These are phyloP conservation scores for Eupithecia abbreviata DNA, from an alignment of 2,888 invertebrate genomes.

Conservation along the genomic window DNA sequence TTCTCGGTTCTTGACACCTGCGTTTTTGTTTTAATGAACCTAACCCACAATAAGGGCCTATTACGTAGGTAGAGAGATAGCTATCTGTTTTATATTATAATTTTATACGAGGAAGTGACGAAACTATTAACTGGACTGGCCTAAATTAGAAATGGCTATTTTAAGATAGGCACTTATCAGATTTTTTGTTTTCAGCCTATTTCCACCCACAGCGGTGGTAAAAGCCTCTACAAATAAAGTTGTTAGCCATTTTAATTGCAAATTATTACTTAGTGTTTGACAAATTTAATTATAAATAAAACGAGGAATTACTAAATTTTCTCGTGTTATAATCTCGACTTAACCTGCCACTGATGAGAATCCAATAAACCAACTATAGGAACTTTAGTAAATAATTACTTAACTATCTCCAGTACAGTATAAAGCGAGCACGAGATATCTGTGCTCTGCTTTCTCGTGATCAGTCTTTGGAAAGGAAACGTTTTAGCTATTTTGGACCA, in stretches of 20 bases:
- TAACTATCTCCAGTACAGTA: background rate
- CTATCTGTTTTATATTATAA: background rate
- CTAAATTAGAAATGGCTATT: background rate
- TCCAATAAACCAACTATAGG: background rate
- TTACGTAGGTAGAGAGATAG: background rate
- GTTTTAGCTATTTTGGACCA: conserved; percentile 73
- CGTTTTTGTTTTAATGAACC: background rate
- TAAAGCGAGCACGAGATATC: conserved; percentile 46
- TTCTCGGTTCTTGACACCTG: conserved; percentile 12
- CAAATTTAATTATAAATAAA: background rate
- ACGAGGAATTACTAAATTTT: background rate
- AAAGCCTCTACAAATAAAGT: background rate
- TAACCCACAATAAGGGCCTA: no score
- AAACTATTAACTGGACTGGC: background rate
- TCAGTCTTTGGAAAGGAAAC: conserved; percentile 62
- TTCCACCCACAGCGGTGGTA: background rate
- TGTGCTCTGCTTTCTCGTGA: conserved; percentile 66
- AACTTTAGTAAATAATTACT: background rate
- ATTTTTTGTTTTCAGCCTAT: background rate
- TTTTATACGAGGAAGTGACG: background rate
- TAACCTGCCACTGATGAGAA: background rate
- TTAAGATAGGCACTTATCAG: background rate
- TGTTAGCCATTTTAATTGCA: background rate
- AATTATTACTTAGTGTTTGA: background rate
- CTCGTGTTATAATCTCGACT: background rate